Evolutionary conservation across 2,797 vertebrate genomes (phyloP), one percentile per base, ranked within the genome.

Genomic region (Eurystomus glaucurus): DNA sequence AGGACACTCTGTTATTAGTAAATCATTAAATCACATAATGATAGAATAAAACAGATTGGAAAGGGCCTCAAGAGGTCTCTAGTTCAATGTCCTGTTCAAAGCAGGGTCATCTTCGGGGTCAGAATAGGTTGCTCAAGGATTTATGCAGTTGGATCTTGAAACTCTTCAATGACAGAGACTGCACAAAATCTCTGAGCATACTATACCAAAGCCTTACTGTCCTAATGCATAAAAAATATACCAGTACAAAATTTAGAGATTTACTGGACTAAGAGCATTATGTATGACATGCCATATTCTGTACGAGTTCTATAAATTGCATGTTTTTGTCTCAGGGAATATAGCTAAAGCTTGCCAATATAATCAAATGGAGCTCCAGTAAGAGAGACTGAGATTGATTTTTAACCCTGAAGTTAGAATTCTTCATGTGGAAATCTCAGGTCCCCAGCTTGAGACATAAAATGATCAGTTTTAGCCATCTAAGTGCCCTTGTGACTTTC

Each of bases 1-100:
- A 89, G 80, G 80, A 92, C 80, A 48, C 15, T 48, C 61, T 74
- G 77, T 25, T 77, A 65, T 87, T 79, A 89, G 60, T 76, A 86
- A 92, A 82, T 76, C 50, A 85, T 39, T 84, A 66, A 87, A 51
- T 79, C n/a, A 51, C 39, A 35, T 23, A 90, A 76, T 54, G 41
- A 51, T 64, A 31, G 26, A 78, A 51, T 16, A 72, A 92, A 93
- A 37, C 8, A 85, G 5, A 3, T 71, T 65, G 46, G 15, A 92
- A 76, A 9, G 5, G 3, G 7, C 14, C 43, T 78, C 54, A 43
- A n/a, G 65, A 78, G 33, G 48, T 71, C 48, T 80, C 37, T 75
- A 60, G 29, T 78, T 26, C 41, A 75, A 69, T 18, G 35, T 16
- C 9, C 29, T 88, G 14, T 37, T 88, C 43, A 55, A 87, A 94